phyloP scores from a whole-genome alignment of 2,888 invertebrate genomes.

The Nycteola revayana region DNA sequence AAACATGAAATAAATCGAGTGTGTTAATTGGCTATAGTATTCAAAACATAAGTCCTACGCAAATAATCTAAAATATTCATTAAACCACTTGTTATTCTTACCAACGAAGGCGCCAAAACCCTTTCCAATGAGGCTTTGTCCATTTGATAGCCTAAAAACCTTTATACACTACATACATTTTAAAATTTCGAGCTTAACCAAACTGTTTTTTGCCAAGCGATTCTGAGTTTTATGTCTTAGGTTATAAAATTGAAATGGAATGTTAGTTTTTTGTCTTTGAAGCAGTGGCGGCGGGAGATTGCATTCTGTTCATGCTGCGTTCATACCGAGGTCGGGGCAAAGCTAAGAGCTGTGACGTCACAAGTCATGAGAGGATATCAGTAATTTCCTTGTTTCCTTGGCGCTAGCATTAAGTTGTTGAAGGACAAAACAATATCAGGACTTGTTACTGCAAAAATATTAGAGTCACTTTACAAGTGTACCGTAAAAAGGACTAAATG shows the following conservation, averaged over 20 bases:
- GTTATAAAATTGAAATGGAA: slow-evolving; percentile 13
- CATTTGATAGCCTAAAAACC: slow-evolving; percentile 38
- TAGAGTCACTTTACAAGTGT: too few species aligned
- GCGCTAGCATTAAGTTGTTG: too few species aligned
- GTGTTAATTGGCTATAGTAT: too few species aligned
- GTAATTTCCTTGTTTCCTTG: slow-evolving; percentile 17
- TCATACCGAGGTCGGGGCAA: slow-evolving; percentile 53
- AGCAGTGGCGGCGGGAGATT: slow-evolving; percentile 45
- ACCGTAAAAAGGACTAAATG: too few species aligned
- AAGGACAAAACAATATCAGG: too few species aligned
- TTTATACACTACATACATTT: slow-evolving; percentile 39
- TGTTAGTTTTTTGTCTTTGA: slow-evolving; percentile 48
- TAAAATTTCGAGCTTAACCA: slow-evolving; percentile 38
- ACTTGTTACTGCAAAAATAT: too few species aligned
- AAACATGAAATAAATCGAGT: too few species aligned
- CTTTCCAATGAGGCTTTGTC: slow-evolving; percentile 16
- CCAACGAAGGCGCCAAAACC: slow-evolving; percentile 8
- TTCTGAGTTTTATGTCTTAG: slow-evolving; percentile 23
- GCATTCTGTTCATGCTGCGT: slow-evolving; percentile 64
- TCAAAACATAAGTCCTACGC: too few species aligned
- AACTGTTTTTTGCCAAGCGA: slow-evolving; percentile 5
- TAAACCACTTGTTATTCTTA: slow-evolving; percentile 6
- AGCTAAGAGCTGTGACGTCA: slow-evolving; percentile 31
- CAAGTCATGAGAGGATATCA: slow-evolving; percentile 25
- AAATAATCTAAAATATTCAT: too few species aligned